phyloP scores from a whole-genome alignment of 2,113 vertebrate species.

The Oophaga pumilio region DNA sequence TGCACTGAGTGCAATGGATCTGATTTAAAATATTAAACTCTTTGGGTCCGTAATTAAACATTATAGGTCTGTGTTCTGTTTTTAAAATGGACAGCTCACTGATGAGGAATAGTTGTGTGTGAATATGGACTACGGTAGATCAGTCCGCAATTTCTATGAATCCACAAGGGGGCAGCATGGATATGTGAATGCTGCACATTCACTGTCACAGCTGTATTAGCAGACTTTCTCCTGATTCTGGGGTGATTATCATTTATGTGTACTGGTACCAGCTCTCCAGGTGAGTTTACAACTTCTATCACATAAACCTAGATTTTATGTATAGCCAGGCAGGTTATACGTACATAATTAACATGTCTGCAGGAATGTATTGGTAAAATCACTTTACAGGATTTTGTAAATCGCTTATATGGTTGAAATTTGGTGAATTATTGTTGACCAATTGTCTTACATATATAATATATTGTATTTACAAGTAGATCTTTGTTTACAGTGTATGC shows the following conservation, averaged over 20 bases:
- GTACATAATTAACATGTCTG: not conserved
- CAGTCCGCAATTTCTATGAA: not conserved
- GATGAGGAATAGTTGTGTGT: too few relatives aligned
- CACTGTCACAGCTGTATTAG: too few relatives aligned
- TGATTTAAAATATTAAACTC: too few relatives aligned
- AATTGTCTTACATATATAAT: too few relatives aligned
- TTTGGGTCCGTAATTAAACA: too few relatives aligned
- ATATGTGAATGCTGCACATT: not conserved
- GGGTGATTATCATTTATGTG: not conserved
- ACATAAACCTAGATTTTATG: not conserved
- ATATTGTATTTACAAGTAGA: too few relatives aligned
- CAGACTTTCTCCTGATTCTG: not conserved
- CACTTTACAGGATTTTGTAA: not conserved
- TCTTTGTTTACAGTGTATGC: too few relatives aligned
- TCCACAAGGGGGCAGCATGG: conserved; percentile 24
- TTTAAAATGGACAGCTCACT: not conserved
- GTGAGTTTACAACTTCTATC: not conserved
- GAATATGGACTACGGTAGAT: not conserved
- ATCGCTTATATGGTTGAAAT: not conserved
- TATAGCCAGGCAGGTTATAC: not conserved
- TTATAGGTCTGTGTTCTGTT: too few relatives aligned
- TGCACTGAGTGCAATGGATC: too few relatives aligned
- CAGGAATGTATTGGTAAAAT: not conserved
- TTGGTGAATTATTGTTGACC: too few relatives aligned
- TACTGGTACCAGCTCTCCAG: not conserved